Evolutionary conservation across 2,113 vertebrate genomes (phyloP), one percentile per base, ranked within the genome.

Genomic region (Aythya baeri): DNA sequence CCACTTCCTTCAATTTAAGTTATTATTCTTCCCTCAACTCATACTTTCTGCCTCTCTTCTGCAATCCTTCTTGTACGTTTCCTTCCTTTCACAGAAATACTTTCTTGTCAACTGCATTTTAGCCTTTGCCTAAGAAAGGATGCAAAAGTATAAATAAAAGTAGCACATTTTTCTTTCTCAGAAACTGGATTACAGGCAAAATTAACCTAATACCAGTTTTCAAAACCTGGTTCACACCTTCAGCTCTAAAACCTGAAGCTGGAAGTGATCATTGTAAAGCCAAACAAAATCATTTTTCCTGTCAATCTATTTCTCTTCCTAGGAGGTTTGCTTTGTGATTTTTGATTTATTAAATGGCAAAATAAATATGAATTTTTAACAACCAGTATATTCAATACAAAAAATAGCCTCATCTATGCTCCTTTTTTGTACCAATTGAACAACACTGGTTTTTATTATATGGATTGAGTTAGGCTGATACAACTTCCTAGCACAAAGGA

Each of bases 401-500:
- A 79, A 74, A 90, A 78, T 20, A 81, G 12, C 17, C 14, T 55
- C 31, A 5, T 38, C 34, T 58, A 15, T 14, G 46, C 55, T 49
- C 20, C 62, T 34, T 84, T 92, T 94, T 84, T 46, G 73, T 92
- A 95, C 66, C 66, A 89, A 46, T 20, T 76, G 44, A 92, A 86
- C 52, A 86, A 93, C 23, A 92, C 50, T 79, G 71, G 38, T n/a
- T 93, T 84, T 76, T 41, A 38, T 11, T 6, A 63, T 27, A 65
- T 54, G 86, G 84, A 83, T 3, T 11, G 49, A 86, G 54, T 68
- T 84, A 61, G 91, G 83, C 67, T 41, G 10, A 86, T 86, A 52
- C 41, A 91, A 76, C 50, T 78, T 84, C 54, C 27, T 76, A 58
- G 49, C n/a, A 49, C 31, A 75, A 63, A 75, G 49, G 67, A 4